Evolutionary conservation across 2,113 vertebrate genomes (phyloP).

Genomic region (Dicentrarchus labrax): DNA sequence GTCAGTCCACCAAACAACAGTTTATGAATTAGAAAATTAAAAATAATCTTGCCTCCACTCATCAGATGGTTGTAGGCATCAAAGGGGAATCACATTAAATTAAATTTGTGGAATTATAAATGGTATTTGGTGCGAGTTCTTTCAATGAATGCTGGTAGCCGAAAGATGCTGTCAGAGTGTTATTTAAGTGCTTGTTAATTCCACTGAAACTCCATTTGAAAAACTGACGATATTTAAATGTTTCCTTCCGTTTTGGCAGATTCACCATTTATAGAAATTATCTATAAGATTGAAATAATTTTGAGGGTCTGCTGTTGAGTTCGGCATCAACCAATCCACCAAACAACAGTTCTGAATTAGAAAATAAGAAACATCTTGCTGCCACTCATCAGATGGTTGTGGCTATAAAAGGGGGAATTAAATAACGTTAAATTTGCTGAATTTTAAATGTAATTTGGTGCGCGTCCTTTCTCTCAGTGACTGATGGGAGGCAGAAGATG

Average conservation of each 20-base stretch:
- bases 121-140: background rate
- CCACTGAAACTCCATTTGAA: background rate
- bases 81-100: background rate
- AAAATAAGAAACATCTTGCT: no score
- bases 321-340: no score
- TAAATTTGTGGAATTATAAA: background rate
- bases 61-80: background rate
- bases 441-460: background rate
- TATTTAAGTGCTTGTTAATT: no score
- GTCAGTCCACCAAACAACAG: background rate
- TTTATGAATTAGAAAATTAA: no score
- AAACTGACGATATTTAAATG: background rate
- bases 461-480: background rate
- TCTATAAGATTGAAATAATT: background rate
- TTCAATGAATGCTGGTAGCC: background rate
- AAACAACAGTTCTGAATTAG: no score
- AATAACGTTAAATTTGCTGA: no score
- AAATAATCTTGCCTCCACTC: no score
- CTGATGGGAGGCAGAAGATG: background rate
- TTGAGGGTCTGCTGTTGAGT: no score
- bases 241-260: background rate
- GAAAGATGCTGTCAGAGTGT: background rate
- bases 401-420: background rate
- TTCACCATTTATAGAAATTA: background rate
- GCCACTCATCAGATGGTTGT: background rate